These are phyloP conservation scores for Syngnathoides biaculeatus DNA, from an alignment of 2,113 vertebrate genomes.

Conservation along the genomic window DNA sequence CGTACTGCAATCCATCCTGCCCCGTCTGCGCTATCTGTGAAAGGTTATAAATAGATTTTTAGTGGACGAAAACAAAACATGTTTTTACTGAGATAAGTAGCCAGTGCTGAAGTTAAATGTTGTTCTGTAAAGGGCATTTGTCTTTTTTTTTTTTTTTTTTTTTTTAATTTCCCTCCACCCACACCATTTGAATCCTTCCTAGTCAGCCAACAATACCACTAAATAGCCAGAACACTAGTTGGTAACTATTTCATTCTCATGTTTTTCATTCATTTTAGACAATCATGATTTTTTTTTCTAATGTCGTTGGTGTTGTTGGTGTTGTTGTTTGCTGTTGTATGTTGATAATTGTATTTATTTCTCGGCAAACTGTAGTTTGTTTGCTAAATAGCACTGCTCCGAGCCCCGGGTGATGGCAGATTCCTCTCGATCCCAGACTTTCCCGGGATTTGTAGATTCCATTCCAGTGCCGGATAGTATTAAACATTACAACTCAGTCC, in stretches of 20 bases:
- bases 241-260: slow-evolving; percentile 83
- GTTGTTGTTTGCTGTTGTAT: slow-evolving; percentile 94
- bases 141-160: slow-evolving; percentile 45
- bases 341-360: slow-evolving; percentile 99
- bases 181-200: slow-evolving; percentile 55
- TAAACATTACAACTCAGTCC: slow-evolving; percentile 89
- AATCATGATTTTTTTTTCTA: slow-evolving; percentile 84
- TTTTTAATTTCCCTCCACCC: no score
- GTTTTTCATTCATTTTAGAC: slow-evolving; percentile 95
- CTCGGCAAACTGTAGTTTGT: slow-evolving; percentile 95
- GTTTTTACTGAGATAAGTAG: slow-evolving; percentile 65
- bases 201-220: slow-evolving; percentile 81
- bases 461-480: slow-evolving; percentile 90
- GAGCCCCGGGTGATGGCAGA: slow-evolving; percentile 75
- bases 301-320: slow-evolving; percentile 73
- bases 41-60: slow-evolving; percentile 68
- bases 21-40: slow-evolving; percentile 63
- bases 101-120: slow-evolving; percentile 70
- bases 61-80: slow-evolving; percentile 66
- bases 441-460: slow-evolving; percentile 82
- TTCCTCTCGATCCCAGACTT: slow-evolving; percentile 72
- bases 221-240: slow-evolving; percentile 78
- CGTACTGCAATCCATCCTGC: slow-evolving; percentile 57
- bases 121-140: slow-evolving; percentile 67
- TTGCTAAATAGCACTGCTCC: slow-evolving; percentile 97